Conservation (phyloP, 2,888 invertebrate species). For the Alentia gelatinosa region DNA sequence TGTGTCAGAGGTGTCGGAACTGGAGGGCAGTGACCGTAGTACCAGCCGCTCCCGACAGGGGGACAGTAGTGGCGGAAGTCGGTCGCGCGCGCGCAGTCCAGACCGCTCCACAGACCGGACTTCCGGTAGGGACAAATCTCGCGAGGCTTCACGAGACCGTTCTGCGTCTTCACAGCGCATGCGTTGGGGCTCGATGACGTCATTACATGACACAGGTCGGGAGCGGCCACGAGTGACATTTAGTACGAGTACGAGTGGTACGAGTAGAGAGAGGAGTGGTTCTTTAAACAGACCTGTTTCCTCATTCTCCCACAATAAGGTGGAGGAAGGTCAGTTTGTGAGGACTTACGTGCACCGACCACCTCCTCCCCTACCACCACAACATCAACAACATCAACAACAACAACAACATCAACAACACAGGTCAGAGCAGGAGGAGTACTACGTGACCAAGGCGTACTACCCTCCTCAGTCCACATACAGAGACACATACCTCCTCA, state of each 20-base stretch:
- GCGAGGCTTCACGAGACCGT: slow-evolving; percentile 80
- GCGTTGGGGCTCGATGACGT: background rate
- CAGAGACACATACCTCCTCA: background rate
- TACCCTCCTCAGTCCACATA: slow-evolving; percentile 27
- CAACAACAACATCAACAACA: background rate
- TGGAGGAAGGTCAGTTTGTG: background rate
- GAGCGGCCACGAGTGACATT: background rate
- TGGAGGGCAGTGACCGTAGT: slow-evolving; percentile 47
- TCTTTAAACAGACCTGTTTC: background rate
- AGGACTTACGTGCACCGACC: background rate
- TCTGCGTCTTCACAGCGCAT: slow-evolving; percentile 41
- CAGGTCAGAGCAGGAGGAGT: background rate
- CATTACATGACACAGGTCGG: background rate
- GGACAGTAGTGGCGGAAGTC: slow-evolving; percentile 44
- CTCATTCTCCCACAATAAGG: background rate
- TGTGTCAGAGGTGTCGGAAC: slow-evolving; percentile 33
- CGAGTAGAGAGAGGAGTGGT: background rate
- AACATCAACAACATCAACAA: background rate
- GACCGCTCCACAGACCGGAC: slow-evolving; percentile 53
- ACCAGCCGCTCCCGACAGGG: background rate
- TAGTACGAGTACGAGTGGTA: background rate
- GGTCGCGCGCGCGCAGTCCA: slow-evolving; percentile 48
- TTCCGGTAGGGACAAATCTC: slow-evolving; percentile 76
- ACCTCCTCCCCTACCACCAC: background rate
- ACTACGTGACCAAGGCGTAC: slow-evolving; percentile 19